phyloP scores from a whole-genome alignment of 2,113 vertebrate species.

The Solea senegalensis region DNA sequence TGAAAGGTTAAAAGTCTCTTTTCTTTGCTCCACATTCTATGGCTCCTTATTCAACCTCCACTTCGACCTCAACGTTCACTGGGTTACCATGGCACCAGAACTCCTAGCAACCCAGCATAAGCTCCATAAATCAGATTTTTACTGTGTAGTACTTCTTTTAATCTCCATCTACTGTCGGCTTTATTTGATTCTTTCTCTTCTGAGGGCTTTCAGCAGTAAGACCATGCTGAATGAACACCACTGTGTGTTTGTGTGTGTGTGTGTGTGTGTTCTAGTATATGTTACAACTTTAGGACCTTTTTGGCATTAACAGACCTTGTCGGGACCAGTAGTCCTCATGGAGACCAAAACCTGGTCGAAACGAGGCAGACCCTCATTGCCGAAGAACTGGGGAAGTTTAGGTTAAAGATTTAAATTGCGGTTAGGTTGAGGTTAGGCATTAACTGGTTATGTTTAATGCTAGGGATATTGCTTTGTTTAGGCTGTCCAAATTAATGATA shows the following conservation, averaged over 20 bases:
- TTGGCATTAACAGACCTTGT: too few species aligned
- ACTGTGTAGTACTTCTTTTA: slow-evolving; percentile 72
- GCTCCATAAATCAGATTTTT: slow-evolving; percentile 77
- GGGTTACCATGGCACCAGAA: slow-evolving; percentile 77
- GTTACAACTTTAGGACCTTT: too few species aligned
- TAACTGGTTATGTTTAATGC: too few species aligned
- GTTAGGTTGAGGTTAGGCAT: too few species aligned
- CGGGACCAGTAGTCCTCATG: too few species aligned
- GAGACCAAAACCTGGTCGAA: too few species aligned
- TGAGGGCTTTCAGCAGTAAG: slow-evolving; percentile 63
- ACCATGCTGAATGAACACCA: slow-evolving; percentile 62
- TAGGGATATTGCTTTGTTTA: too few species aligned
- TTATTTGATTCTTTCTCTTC: slow-evolving; percentile 72
- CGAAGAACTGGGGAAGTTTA: too few species aligned
- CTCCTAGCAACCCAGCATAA: slow-evolving; percentile 55
- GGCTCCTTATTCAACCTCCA: slow-evolving; percentile 49
- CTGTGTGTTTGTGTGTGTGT: slow-evolving; percentile 30
- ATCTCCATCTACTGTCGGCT: slow-evolving; percentile 67
- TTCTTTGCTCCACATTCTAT: slow-evolving; percentile 45
- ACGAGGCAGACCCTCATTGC: too few species aligned
- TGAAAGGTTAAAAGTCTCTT: slow-evolving; percentile 72
- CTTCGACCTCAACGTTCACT: slow-evolving; percentile 62
- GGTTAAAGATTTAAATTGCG: too few species aligned
- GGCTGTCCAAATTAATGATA: too few species aligned
- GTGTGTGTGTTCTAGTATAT: slow-evolving; percentile 9